Evolutionary conservation across 2,113 vertebrate genomes (phyloP).

Genomic region (Cichladusa arquata): DNA sequence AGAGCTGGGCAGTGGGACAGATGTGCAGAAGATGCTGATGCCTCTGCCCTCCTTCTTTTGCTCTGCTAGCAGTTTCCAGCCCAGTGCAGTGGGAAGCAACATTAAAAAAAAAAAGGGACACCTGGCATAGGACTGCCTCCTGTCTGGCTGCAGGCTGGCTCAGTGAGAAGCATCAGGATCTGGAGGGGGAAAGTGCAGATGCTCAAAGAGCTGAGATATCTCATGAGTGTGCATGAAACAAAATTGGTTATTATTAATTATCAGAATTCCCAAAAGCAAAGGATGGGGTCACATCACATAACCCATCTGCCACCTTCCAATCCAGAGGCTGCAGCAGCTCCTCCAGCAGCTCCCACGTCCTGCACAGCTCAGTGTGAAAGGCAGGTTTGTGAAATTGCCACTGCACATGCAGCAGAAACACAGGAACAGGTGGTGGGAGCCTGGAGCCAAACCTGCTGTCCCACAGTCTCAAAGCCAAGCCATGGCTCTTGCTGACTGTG

Average conservation of each 20-base stretch:
- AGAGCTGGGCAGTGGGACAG: background rate
- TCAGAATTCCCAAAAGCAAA: background rate
- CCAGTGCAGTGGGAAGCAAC: background rate
- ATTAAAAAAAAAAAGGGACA: background rate
- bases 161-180: background rate
- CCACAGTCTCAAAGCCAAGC: accelerated
- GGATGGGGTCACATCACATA: background rate
- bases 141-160: background rate
- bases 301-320: accelerated
- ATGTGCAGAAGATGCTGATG: background rate
- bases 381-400: background rate
- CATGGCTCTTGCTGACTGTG: accelerated
- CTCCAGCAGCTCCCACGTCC: background rate
- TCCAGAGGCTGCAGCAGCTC: background rate
- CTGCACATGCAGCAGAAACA: background rate
- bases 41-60: background rate
- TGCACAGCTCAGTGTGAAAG: background rate
- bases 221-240: accelerated
- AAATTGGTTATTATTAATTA: background rate
- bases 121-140: background rate
- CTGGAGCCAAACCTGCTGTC: background rate
- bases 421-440: background rate
- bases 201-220: background rate
- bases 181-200: background rate
- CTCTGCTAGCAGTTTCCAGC: background rate